Conservation (phyloP, 2,888 invertebrate genomes). For the Pammene fasciana region DNA sequence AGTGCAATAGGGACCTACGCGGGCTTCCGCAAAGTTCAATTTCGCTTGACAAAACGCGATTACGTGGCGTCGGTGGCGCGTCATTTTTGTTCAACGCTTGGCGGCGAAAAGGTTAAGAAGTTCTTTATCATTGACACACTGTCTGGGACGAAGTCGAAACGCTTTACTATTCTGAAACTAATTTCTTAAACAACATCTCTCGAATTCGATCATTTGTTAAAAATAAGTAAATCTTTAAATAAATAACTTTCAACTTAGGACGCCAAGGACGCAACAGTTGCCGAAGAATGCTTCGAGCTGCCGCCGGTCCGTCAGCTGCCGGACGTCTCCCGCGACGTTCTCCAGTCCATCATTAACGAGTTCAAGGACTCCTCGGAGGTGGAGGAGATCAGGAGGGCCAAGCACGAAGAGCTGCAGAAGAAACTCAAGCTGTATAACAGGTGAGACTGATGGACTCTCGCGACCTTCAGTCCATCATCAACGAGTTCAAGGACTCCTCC, state of each 20-base stretch:
- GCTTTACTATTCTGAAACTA: too few species aligned
- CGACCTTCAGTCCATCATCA: conserved; percentile 72
- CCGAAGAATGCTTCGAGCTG: conserved; percentile 90
- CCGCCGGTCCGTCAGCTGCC: conserved; percentile 84
- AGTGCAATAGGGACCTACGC: too few species aligned
- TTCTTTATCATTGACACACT: too few species aligned
- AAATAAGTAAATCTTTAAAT: too few species aligned
- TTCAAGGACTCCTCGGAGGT: conserved; percentile 68
- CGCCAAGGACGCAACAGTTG: conserved; percentile 53
- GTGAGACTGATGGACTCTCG: conserved; percentile 48
- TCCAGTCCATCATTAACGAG: conserved; percentile 75
- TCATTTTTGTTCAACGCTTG: too few species aligned
- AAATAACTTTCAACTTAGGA: background rate
- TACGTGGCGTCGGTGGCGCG: too few species aligned
- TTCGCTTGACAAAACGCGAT: too few species aligned
- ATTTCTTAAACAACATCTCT: too few species aligned
- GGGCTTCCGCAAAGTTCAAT: too few species aligned
- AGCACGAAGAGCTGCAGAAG: conserved; percentile 66
- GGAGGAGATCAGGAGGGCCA: conserved; percentile 63
- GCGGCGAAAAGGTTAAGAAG: too few species aligned
- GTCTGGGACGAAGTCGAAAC: too few species aligned
- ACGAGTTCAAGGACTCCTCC: conserved; percentile 69
- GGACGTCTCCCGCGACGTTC: conserved; percentile 71
- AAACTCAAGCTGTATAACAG: conserved; percentile 85
- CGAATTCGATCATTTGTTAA: too few species aligned